phyloP scores from a whole-genome alignment of 2,113 vertebrate genomes.

The Murina feae region DNA sequence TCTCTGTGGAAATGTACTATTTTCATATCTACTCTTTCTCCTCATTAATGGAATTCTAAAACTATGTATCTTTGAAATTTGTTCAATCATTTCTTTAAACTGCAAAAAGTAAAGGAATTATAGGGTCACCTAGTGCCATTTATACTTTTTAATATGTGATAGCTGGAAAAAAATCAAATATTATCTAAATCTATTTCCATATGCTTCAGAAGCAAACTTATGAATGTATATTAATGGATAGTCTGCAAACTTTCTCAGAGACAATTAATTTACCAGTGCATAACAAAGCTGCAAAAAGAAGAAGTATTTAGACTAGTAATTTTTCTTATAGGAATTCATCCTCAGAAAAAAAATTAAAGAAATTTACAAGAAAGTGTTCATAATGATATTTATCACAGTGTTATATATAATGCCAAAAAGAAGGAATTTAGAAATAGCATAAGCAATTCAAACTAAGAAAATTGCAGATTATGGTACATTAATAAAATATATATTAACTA shows the following conservation, averaged over 20 bases:
- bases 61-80: neutral
- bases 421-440: neutral
- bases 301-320: neutral
- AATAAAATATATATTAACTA: neutral
- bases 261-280: neutral
- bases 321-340: neutral
- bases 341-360: neutral
- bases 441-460: neutral
- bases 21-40: neutral
- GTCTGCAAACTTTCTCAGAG: neutral
- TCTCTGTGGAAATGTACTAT: neutral
- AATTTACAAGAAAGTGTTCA: neutral
- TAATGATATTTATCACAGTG: neutral
- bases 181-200: neutral
- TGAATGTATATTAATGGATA: neutral
- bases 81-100: neutral
- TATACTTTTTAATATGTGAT: neutral
- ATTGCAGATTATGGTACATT: neutral
- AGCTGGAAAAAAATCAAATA: neutral
- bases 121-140: neutral
- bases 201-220: neutral
- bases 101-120: neutral
- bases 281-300: neutral
- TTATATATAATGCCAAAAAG: neutral
- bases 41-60: constrained; percentile 1